A percentile compares a stretch with the other conserved stretches of the same genome.
These are phyloP conservation scores for Rynchops niger DNA, from an alignment of 2,113 vertebrate genomes.

Conservation along the genomic window DNA sequence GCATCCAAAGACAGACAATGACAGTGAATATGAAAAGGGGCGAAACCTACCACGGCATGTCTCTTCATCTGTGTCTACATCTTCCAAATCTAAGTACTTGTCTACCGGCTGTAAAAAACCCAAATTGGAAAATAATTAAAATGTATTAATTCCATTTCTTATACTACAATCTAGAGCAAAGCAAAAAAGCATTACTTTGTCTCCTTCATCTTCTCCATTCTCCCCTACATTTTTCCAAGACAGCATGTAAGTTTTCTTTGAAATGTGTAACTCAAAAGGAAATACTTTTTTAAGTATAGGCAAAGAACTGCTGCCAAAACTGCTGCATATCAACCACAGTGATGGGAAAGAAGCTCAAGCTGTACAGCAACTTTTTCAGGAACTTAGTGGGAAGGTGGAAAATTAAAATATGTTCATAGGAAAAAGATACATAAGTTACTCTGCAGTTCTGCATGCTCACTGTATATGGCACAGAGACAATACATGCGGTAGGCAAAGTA, in stretches of 20 bases:
- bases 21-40: neutral
- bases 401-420: neutral
- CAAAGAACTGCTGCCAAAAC: neutral
- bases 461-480: neutral
- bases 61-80: constrained; percentile 48
- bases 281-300: neutral
- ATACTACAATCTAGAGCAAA: neutral
- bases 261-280: neutral
- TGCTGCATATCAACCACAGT: neutral
- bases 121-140: neutral
- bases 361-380: neutral
- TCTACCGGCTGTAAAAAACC: constrained; percentile 59
- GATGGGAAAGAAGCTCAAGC: neutral
- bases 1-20: neutral
- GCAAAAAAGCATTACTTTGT: neutral
- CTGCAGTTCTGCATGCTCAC: neutral
- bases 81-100: constrained; percentile 59
- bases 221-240: neutral
- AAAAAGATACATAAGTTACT: neutral
- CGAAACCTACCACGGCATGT: constrained; percentile 43
- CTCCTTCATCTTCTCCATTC: neutral
- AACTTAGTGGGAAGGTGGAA: neutral
- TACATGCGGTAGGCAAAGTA: neutral
- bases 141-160: neutral
- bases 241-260: neutral